These are phyloP conservation scores for Regulus satrapa DNA, from an alignment of 2,113 vertebrate species.

Conservation along the genomic window DNA sequence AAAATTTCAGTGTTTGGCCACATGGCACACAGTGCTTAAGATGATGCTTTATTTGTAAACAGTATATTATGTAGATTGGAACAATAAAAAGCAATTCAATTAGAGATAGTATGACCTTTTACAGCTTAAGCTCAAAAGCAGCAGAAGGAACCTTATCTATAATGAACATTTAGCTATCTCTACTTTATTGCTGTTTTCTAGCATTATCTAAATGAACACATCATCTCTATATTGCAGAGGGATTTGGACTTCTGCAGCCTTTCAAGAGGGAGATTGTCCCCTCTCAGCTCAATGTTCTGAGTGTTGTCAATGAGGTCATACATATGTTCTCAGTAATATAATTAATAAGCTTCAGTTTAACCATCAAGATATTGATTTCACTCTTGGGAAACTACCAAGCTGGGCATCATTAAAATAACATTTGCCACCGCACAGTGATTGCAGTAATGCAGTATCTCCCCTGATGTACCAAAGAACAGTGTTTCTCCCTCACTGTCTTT, in stretches of 20 bases:
- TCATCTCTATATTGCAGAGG: constrained; percentile 1
- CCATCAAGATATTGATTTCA: background rate
- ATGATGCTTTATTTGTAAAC: constrained; percentile 24
- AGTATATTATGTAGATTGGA: constrained; percentile 35
- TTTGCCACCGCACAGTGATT: background rate
- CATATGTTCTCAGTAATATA: background rate
- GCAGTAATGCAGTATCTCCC: background rate
- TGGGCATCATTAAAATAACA: background rate
- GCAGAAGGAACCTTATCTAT: background rate
- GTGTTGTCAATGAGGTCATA: background rate
- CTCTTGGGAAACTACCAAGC: background rate
- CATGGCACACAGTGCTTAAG: background rate
- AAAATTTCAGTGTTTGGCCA: background rate
- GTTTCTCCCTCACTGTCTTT: background rate
- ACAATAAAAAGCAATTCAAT: constrained; percentile 23
- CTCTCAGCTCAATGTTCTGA: background rate
- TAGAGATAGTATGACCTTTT: constrained; percentile 24
- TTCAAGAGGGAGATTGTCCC: background rate
- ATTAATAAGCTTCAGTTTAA: background rate
- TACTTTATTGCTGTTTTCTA: background rate
- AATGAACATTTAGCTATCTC: background rate
- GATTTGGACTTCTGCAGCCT: background rate
- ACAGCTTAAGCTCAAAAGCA: background rate
- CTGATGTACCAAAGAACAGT: background rate
- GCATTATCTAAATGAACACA: constrained; percentile 17